phyloP scores from a whole-genome alignment of 37 sponge, comb jelly and placozoan species.

The Eunapius fragilis region DNA sequence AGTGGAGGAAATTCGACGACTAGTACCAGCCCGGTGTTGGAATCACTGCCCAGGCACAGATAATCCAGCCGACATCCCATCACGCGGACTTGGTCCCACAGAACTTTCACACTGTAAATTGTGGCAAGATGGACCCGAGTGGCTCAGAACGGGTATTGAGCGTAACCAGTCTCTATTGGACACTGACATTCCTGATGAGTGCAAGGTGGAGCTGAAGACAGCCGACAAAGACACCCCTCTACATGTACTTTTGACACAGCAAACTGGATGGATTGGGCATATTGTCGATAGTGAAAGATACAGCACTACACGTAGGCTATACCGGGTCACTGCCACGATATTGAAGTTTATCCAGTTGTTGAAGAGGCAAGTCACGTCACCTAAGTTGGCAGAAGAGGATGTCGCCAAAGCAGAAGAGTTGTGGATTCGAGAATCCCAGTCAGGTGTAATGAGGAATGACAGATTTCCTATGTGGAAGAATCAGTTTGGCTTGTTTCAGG shows the following conservation, averaged over 20 bases:
- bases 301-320: slow-evolving; percentile 30
- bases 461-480: slow-evolving; percentile 32
- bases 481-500: slow-evolving; percentile 23
- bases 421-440: slow-evolving; percentile 42
- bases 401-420: slow-evolving; percentile 12
- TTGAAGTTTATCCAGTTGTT: slow-evolving; percentile 21
- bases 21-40: slow-evolving; percentile 9
- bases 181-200: slow-evolving; percentile 17
- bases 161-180: neutral
- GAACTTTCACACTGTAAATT: slow-evolving; percentile 2
- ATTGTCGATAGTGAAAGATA: slow-evolving; percentile 21
- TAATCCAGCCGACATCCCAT: slow-evolving; percentile 40
- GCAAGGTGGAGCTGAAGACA: slow-evolving; percentile 21
- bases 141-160: slow-evolving; percentile 4
- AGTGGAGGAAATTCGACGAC: slow-evolving; percentile 12
- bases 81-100: slow-evolving; percentile 5
- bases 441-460: neutral
- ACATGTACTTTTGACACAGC: neutral
- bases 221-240: neutral
- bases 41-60: slow-evolving; percentile 11
- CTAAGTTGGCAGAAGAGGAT: slow-evolving; percentile 18
- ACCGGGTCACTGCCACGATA: slow-evolving; percentile 25
- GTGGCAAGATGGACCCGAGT: slow-evolving; percentile 24
- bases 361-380: slow-evolving; percentile 18
- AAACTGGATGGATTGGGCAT: neutral